Conservation (phyloP, 2,888 invertebrate genomes). For the Synergus laeviventris region DNA sequence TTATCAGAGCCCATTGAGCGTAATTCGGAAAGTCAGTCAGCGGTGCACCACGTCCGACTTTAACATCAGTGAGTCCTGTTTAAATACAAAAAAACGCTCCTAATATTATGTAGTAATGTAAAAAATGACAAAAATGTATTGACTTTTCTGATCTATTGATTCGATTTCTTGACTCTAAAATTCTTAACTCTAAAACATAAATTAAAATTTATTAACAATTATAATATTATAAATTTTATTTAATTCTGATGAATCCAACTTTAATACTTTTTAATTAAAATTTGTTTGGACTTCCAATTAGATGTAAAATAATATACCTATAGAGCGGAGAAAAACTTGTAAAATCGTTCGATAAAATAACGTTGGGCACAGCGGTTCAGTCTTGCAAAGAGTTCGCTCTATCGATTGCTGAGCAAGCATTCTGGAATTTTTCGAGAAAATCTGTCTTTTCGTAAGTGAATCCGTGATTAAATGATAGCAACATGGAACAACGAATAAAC, state of each 20-base stretch:
- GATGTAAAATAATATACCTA: slow-evolving; percentile 58
- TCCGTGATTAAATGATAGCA: slow-evolving; percentile 90
- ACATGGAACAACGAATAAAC: slow-evolving; percentile 90
- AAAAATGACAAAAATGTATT: too few species aligned
- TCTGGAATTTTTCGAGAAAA: slow-evolving; percentile 81
- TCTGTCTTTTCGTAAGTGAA: slow-evolving; percentile 62
- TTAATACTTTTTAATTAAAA: too few species aligned
- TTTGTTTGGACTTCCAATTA: not conserved
- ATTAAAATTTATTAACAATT: too few species aligned
- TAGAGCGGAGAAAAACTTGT: slow-evolving; percentile 78
- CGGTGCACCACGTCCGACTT: slow-evolving; percentile 82
- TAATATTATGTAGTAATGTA: too few species aligned
- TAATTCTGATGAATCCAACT: too few species aligned
- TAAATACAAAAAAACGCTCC: slow-evolving; percentile 59
- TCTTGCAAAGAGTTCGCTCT: slow-evolving; percentile 81
- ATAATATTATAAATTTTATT: too few species aligned
- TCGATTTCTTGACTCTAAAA: too few species aligned
- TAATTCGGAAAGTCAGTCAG: slow-evolving; percentile 83
- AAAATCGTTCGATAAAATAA: slow-evolving; percentile 88
- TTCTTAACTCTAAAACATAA: too few species aligned
- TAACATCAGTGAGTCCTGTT: slow-evolving; percentile 75
- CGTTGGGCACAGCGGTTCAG: slow-evolving; percentile 80
- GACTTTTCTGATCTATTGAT: too few species aligned
- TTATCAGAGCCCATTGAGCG: slow-evolving; percentile 81
- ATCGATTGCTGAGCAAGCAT: slow-evolving; percentile 92